Evolutionary conservation across 2,797 vertebrate genomes (phyloP).

Genomic region (Aldrovandia affinis): DNA sequence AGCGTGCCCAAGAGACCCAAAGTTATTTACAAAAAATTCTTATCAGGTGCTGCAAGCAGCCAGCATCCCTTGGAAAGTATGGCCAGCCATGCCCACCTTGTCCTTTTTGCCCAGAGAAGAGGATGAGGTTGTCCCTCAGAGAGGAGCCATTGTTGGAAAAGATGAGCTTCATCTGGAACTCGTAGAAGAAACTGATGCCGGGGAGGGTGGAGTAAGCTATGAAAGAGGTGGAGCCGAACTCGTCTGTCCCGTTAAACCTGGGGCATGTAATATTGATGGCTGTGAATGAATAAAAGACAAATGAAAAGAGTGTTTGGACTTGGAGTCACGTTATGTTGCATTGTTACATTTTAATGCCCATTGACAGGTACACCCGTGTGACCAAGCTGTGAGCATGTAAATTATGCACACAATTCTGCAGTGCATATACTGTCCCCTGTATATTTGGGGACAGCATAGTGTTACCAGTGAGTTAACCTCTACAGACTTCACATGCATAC

Average conservation of each 20-base stretch:
- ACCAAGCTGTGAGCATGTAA: background rate
- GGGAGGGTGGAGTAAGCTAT: conserved; percentile 74
- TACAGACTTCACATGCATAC: too few relatives aligned
- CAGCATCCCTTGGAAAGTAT: conserved; percentile 27
- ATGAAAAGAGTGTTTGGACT: background rate
- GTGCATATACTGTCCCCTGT: too few relatives aligned
- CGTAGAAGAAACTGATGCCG: conserved; percentile 76
- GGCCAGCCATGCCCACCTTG: conserved; percentile 73
- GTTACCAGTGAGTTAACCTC: too few relatives aligned
- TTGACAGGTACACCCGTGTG: background rate
- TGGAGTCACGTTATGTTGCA: background rate
- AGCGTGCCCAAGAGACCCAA: conserved; percentile 36
- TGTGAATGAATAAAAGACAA: conserved; percentile 59
- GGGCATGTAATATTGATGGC: conserved; percentile 79
- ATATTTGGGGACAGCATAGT: too few relatives aligned
- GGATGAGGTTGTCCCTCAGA: conserved; percentile 83
- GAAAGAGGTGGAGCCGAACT: conserved; percentile 84
- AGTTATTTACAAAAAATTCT: conserved; percentile 33
- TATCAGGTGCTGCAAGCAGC: conserved; percentile 38
- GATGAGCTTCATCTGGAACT: conserved; percentile 84
- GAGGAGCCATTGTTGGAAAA: conserved; percentile 76
- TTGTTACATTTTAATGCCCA: background rate
- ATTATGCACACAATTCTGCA: background rate
- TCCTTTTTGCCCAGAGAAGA: conserved; percentile 86
- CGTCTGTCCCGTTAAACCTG: conserved; percentile 79